These are phyloP conservation scores for Laterallus jamaicensis DNA, from an alignment of 2,113 vertebrate genomes.

Conservation along the genomic window DNA sequence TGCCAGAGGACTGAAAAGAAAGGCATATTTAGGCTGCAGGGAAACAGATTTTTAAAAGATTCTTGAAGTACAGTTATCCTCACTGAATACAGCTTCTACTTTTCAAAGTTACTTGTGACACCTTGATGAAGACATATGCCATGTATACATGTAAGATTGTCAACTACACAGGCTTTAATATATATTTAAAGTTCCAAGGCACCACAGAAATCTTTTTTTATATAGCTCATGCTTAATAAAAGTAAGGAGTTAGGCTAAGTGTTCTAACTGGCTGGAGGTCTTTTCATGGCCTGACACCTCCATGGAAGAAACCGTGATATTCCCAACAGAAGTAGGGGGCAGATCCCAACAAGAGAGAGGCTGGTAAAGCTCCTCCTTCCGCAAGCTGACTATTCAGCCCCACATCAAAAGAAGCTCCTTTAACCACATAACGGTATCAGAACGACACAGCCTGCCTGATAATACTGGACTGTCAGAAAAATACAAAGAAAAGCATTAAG, in stretches of 20 bases:
- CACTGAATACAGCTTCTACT: neutral
- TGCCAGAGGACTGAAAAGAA: neutral
- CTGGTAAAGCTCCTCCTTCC: neutral
- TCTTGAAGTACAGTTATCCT: neutral
- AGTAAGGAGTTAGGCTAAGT: neutral
- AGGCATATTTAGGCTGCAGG: neutral
- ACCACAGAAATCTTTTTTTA: neutral
- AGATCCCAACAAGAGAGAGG: neutral
- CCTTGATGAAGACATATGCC: neutral
- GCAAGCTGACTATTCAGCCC: neutral
- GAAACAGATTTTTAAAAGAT: neutral
- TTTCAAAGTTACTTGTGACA: neutral
- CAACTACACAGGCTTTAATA: neutral
- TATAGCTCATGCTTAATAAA: neutral
- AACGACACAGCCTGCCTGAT: neutral
- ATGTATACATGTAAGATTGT: accelerated
- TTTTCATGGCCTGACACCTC: neutral
- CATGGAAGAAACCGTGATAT: neutral
- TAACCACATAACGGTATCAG: neutral
- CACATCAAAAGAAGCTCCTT: neutral
- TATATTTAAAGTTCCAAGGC: neutral
- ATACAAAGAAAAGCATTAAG: neutral
- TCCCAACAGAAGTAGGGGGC: neutral
- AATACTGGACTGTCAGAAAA: neutral
- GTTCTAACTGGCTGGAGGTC: neutral